Evolutionary conservation across 2,888 invertebrate species (phyloP), one percentile per base, ranked within the genome.

Genomic region (Autographa pulchrina): DNA sequence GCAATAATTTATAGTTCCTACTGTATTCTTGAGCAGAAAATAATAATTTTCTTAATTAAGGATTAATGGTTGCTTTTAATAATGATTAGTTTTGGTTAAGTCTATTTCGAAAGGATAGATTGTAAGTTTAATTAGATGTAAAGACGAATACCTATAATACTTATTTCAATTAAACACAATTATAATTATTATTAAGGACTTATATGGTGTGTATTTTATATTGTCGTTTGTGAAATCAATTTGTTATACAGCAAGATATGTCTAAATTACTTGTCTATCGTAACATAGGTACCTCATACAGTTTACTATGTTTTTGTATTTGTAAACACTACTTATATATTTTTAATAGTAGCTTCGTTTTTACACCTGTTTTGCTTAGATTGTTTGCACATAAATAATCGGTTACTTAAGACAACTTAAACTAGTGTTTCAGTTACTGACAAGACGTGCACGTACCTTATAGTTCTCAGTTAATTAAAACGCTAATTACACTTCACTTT

Each of bases 361-460:
- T 25, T 13, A 14, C 25, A 56, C 14, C 25, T 14, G 25, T 3
- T 56, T 48, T n/a, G 2, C 48, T 48, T 1, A n/a, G 43, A 48
- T 7, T 48, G n/a, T 48, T 48, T n/a, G n/a, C 14, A 5, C 16
- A 7, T 6, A 48, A 48, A n/a, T 7, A 48, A 11, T 43, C 16
- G 4, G 38, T 38, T 38, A 38, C 6, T 25, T 25, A 35, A 43
- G 48, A 48, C n/a, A 48, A 48, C 11, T 11, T 13, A 5, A 56
- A 64, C 63, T 59, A 9, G 31, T 75, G 67, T 78, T 75, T 67
- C 48, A 61, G 61, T 65, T 59, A 20, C 31, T 62, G 71, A 72
- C 62, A 78, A 83, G 70, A 78, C 65, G 70, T 65, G 70, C 60
- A 86, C 87, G 78, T 88, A 88, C 88, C 88, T 88, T 88, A 74